These are phyloP conservation scores for Sycon ciliatum DNA, from an alignment of 37 sponge, comb jelly and placozoan species.

Conservation along the genomic window DNA sequence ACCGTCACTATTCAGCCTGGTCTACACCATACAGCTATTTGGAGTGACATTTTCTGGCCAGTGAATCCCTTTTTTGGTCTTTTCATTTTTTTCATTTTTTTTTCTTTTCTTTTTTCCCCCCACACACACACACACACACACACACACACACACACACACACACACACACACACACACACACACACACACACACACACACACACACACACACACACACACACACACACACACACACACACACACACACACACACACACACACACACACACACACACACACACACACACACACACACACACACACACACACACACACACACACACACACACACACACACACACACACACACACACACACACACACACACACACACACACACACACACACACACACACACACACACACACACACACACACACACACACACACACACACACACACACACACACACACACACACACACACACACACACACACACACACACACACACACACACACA, in stretches of 20 bases:
- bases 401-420: not conserved
- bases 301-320: too few species aligned
- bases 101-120: not conserved
- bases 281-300: too few species aligned
- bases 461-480: constrained; percentile 33
- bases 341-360: not conserved
- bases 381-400: constrained; percentile 2
- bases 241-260: too few species aligned
- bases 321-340: too few species aligned
- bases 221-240: too few species aligned
- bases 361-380: not conserved
- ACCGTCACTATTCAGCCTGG: not conserved
- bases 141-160: not conserved
- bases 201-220: too few species aligned
- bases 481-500: constrained; percentile 26
- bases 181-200: not conserved
- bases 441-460: constrained; percentile 35
- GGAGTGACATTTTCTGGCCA: too few species aligned
- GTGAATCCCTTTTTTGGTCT: too few species aligned
- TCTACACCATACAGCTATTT: not conserved
- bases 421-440: constrained; percentile 21
- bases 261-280: too few species aligned
- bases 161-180: not conserved
- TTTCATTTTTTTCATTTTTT: not conserved
- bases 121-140: not conserved